These are phyloP conservation scores for Temnothorax curvispinosus DNA, from an alignment of 1,140 invertebrate genomes.

Conservation along the genomic window DNA sequence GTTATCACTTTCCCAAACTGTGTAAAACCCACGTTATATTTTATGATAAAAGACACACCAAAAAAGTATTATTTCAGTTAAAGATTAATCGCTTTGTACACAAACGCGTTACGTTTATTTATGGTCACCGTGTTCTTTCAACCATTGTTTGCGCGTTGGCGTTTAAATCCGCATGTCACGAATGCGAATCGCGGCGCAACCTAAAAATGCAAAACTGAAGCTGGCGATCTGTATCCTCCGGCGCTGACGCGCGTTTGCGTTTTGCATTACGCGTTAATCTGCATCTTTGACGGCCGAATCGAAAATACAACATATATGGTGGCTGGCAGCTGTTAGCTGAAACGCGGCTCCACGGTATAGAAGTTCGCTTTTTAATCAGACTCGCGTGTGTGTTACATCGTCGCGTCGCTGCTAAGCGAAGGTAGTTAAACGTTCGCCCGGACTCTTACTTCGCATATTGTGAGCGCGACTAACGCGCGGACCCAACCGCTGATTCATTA, in stretches of 20 bases:
- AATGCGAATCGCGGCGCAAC: constrained; percentile 26
- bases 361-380: constrained; percentile 23
- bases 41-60: not conserved
- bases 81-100: constrained; percentile 21
- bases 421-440: constrained; percentile 24
- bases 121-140: constrained; percentile 22
- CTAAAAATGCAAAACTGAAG: constrained; percentile 56
- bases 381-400: constrained; percentile 26
- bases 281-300: constrained; percentile 38
- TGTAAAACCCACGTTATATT: not conserved
- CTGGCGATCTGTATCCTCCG: constrained; percentile 38
- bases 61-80: constrained; percentile 37
- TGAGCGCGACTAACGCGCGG: not conserved
- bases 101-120: constrained; percentile 46
- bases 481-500: constrained; percentile 51
- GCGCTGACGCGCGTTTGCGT: constrained; percentile 35
- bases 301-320: not conserved
- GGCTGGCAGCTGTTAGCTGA: not conserved
- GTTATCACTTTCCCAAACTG: not conserved
- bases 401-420: not conserved
- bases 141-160: constrained; percentile 46
- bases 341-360: not conserved
- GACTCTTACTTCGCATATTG: constrained; percentile 20
- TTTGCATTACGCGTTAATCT: constrained; percentile 58
- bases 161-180: constrained; percentile 47